Evolutionary conservation across 2,888 invertebrate genomes (phyloP).

Genomic region (Lydus trimaculatus): DNA sequence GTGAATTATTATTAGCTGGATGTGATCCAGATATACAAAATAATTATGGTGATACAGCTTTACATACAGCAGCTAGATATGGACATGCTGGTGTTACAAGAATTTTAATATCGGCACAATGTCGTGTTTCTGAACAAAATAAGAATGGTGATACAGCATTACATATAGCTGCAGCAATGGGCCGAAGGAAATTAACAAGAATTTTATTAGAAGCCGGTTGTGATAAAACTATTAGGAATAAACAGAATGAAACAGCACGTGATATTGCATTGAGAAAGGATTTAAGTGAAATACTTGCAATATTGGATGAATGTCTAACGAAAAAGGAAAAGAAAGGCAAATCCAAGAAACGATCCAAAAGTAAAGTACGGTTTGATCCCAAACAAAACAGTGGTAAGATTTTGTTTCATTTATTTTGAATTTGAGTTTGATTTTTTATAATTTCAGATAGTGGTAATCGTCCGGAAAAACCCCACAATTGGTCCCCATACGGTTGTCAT

Average conservation of each 20-base stretch:
- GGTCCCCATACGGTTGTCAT: constrained; percentile 93
- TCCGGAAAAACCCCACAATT: constrained; percentile 59
- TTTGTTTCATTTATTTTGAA: neutral
- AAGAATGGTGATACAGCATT: constrained; percentile 96
- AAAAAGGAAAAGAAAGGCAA: constrained; percentile 57
- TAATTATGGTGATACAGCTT: constrained; percentile 93
- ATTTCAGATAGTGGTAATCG: constrained; percentile 37
- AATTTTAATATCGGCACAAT: constrained; percentile 90
- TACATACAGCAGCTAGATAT: constrained; percentile 94
- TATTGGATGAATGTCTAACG: constrained; percentile 67
- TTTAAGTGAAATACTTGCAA: constrained; percentile 81
- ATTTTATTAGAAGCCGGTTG: constrained; percentile 89
- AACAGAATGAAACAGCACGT: constrained; percentile 87
- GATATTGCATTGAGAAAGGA: constrained; percentile 91
- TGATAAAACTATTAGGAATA: constrained; percentile 74
- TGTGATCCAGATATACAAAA: constrained; percentile 90
- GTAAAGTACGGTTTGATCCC: constrained; percentile 57
- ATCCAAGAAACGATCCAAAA: constrained; percentile 60
- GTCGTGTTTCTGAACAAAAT: constrained; percentile 85
- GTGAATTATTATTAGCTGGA: constrained; percentile 86
- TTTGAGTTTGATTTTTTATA: neutral
- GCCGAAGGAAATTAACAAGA: constrained; percentile 86
- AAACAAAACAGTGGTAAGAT: constrained; percentile 37
- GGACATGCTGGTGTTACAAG: constrained; percentile 96
- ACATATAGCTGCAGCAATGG: constrained; percentile 95